Base-by-base conservation (phyloP, 2,113 vertebrate species). In the Gallinago paraguaiae region DNA sequence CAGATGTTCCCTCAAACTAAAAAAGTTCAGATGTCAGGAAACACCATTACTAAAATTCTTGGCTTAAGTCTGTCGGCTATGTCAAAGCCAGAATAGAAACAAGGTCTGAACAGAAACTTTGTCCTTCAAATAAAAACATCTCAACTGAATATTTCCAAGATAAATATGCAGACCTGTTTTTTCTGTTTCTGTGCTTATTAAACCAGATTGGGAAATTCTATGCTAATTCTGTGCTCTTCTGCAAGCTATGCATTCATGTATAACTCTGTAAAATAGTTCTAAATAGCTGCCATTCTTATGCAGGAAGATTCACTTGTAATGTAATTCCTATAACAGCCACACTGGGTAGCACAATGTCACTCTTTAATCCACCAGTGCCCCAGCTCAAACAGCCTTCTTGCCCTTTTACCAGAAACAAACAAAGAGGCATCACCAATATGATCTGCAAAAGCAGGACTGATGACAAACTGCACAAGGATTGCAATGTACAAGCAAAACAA, bases 21-120 rank as follows among this genome's bases (percentile, higher is more conserved):
- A 94, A 82, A 79, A 79, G 59, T 51, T 95, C 81, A 84, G 77
- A 84, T 65, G 74, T 94, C 86, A 94, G 95, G 93, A 96, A 96
- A 94, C 95, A 95, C 88, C 91, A 89, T 78, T 69, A 91, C 70
- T 94, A 84, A 92, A 96, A 94, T 78, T 93, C 61, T 91, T 92
- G 95, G 93, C 94, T 79, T 69, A 61, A 61, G 35, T 61, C 48
- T 89, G 74, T 71, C 17, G 2, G 67, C 81, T 87, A 17, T 88
- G 67, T 56, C 54, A 95, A 94, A 90, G 65, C 90, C 91, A 90
- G 82, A 96, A 89, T 3, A 87, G 69, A 91, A 94, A 89, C 77
- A 91, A 94, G 51, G 81, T 89, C 95, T 93, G 72, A 94, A 69
- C 48, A 92, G 39, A 92, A 91, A 82, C 46, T 93, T 65, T 79